A percentile compares a stretch with the other conserved stretches of the same genome.
Conservation (phyloP, 2,888 invertebrate species). For the Pyralis farinalis region DNA sequence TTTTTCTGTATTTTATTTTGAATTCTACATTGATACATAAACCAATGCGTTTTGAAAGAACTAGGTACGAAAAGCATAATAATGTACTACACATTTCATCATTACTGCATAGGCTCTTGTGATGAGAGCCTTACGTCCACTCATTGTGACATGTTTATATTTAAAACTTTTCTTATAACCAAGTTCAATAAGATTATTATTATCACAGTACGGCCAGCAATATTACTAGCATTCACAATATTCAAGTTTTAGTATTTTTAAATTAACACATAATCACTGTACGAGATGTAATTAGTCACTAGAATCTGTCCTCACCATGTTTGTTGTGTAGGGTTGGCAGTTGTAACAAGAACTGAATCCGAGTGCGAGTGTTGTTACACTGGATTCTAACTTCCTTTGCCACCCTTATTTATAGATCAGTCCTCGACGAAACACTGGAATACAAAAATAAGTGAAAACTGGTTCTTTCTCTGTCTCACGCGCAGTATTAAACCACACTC, state of each 20-base stretch:
- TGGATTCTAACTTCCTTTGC: conserved; percentile 59
- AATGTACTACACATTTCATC: no score
- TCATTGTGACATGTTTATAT: conserved; percentile 5
- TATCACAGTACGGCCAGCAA: no score
- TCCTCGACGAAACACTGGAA: conserved; percentile 54
- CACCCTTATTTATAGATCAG: conserved; percentile 76
- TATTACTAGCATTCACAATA: no score
- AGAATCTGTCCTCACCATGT: conserved; percentile 62
- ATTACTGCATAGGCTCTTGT: no score
- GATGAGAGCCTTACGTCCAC: no score
- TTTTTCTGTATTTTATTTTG: no score
- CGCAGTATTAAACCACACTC: conserved; percentile 24
- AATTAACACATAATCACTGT: conserved; percentile 16
- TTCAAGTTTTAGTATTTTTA: no score
- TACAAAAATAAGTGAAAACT: conserved; percentile 77
- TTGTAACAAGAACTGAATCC: conserved; percentile 76
- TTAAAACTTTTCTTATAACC: not conserved
- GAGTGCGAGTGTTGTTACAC: conserved; percentile 80
- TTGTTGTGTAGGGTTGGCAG: conserved; percentile 56
- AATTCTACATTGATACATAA: no score
- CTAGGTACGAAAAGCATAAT: no score
- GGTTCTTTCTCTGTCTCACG: conserved; percentile 52
- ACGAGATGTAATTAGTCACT: conserved; percentile 2
- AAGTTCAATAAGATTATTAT: no score
- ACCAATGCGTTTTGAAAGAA: no score